A percentile compares a stretch with the other conserved stretches of the same genome.
phyloP scores from a whole-genome alignment of 2,888 invertebrate species.

The Stenotaenia linearis region DNA sequence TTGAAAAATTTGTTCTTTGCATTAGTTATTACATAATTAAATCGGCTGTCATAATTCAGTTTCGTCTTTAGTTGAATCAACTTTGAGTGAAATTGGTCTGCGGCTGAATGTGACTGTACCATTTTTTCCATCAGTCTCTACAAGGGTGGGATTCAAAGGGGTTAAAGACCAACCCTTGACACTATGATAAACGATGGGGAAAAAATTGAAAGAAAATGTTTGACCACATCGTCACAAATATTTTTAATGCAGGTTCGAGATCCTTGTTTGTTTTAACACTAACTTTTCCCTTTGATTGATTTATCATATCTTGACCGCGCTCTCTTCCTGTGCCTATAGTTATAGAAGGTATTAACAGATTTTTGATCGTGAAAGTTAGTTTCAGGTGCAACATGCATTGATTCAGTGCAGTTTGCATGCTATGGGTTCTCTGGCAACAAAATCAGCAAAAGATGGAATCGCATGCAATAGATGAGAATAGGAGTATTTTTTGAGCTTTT shows the following conservation, averaged over 20 bases:
- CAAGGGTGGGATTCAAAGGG: background rate
- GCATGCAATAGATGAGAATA: too few species aligned
- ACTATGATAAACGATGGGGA: background rate
- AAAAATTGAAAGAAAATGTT: background rate
- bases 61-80: background rate
- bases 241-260: constrained; percentile 1
- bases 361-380: background rate
- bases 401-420: too few species aligned
- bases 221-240: background rate
- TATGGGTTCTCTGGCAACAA: too few species aligned
- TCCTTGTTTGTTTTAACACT: background rate
- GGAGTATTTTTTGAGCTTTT: too few species aligned
- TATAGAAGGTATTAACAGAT: background rate
- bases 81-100: background rate
- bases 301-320: constrained; percentile 9
- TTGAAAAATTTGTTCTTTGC: background rate
- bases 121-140: constrained; percentile 2
- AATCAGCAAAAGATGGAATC: too few species aligned
- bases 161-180: background rate
- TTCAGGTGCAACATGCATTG: background rate
- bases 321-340: constrained; percentile 14
- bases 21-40: background rate
- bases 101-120: background rate
- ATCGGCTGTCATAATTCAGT: background rate
- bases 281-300: constrained; percentile 19